phyloP scores from a whole-genome alignment of 2,888 invertebrate genomes.

The Tillus elongatus region DNA sequence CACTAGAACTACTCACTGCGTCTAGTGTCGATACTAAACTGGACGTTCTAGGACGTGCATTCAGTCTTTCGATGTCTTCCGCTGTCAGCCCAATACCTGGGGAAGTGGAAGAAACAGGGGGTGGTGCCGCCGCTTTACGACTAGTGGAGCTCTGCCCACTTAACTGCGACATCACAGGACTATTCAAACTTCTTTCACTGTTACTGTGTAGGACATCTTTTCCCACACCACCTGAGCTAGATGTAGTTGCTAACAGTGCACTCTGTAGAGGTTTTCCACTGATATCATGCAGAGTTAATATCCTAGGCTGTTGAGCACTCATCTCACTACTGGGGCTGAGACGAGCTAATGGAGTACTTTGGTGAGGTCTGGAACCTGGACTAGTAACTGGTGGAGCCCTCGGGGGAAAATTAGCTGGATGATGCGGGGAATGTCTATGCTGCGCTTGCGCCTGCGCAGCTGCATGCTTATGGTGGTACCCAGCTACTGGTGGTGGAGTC shows the following conservation, averaged over 20 bases:
- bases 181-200: constrained; percentile 84
- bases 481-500: constrained; percentile 69
- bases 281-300: constrained; percentile 86
- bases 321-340: constrained; percentile 87
- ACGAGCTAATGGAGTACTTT: constrained; percentile 83
- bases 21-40: constrained; percentile 88
- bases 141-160: constrained; percentile 80
- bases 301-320: constrained; percentile 83
- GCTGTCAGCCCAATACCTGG: constrained; percentile 81
- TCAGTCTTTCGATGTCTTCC: constrained; percentile 86
- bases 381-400: constrained; percentile 64
- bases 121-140: constrained; percentile 61
- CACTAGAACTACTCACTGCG: constrained; percentile 86
- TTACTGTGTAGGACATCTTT: constrained; percentile 85
- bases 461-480: constrained; percentile 71
- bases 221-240: constrained; percentile 78
- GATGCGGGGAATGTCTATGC: constrained; percentile 70
- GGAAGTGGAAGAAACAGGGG: constrained; percentile 57
- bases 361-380: constrained; percentile 64
- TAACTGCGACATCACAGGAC: constrained; percentile 85
- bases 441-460: constrained; percentile 55
- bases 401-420: constrained; percentile 65
- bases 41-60: constrained; percentile 77
- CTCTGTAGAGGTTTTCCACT: constrained; percentile 88
- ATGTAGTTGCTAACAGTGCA: constrained; percentile 80